Base-by-base conservation (phyloP, 2,113 vertebrate species). In the Thunnus maccoyii region DNA sequence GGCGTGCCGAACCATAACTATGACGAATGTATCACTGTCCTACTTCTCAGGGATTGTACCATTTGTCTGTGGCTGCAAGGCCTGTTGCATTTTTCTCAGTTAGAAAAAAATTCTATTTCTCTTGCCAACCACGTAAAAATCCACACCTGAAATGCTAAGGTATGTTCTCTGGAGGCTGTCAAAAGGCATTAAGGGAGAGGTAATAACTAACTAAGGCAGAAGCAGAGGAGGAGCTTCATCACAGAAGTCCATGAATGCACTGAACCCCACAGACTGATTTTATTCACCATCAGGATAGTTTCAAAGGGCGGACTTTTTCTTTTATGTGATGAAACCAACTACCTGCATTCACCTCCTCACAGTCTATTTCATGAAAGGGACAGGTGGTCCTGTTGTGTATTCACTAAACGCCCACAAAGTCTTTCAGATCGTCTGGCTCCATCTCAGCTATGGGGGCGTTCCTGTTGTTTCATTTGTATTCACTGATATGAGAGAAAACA, bases 1-100 rank as follows among this genome's bases (percentile, higher is more conserved):
- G 47, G 51, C 30, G 17, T n/a, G 11, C 5, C 15, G 14, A 41
- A 51, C 25, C 13, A 32, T 1, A 30, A 17, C 16, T 25, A 17
- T 56, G 61, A 47, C 9, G 47, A 20, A 47, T 47, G 61, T 2
- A 11, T 18, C 17, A 25, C 48, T 25, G 78, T 2, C 2, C 41
- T 4, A 27, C n/a, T 12, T 52, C 32, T 70, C 8, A 61, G 15
- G 11, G 20, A 64, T n/a, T 48, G 17, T 18, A 57, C 13, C 32
- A 16, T 36, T 69, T 41, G n/a, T 55, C 61, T 60, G 52, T 57
- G 17, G 41, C 66, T 77, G 25, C n/a, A 27, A 46, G 54, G 52
- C 20, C 17, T 4, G 30, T 20, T 32, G 5, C 25, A 14, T 32
- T 47, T 47, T n/a, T 60, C 25, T 56, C 44, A 47, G 18, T 1